phyloP scores from a whole-genome alignment of 1,140 invertebrate genomes.

The Drosophila albomicans region DNA sequence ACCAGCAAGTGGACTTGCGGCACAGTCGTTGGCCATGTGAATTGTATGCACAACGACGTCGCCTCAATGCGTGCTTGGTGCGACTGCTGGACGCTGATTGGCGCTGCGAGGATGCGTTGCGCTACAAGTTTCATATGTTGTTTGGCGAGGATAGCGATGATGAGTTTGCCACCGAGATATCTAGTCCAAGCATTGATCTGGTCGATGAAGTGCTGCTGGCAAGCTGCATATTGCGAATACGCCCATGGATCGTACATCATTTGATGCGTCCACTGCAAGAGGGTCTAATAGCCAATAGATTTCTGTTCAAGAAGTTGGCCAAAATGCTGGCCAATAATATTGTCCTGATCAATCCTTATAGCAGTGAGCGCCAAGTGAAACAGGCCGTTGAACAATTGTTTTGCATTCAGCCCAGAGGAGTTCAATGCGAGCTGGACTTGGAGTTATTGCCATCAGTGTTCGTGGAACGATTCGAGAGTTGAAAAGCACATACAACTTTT shows the following conservation, averaged over 20 bases:
- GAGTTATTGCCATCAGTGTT: slow-evolving; percentile 46
- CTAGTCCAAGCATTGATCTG: slow-evolving; percentile 77
- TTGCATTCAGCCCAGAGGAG: slow-evolving; percentile 58
- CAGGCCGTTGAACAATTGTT: slow-evolving; percentile 67
- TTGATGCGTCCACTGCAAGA: slow-evolving; percentile 76
- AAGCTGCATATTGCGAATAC: slow-evolving; percentile 77
- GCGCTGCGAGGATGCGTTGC: slow-evolving; percentile 66
- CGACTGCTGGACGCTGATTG: slow-evolving; percentile 69
- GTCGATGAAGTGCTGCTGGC: slow-evolving; percentile 70
- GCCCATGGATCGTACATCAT: slow-evolving; percentile 78
- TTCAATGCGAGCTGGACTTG: slow-evolving; percentile 59
- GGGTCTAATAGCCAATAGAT: slow-evolving; percentile 77
- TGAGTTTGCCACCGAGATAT: slow-evolving; percentile 69
- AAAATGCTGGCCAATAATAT: slow-evolving; percentile 69
- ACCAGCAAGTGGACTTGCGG: slow-evolving; percentile 50
- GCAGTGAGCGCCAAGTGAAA: slow-evolving; percentile 69
- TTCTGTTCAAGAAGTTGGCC: slow-evolving; percentile 79
- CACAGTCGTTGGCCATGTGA: slow-evolving; percentile 83
- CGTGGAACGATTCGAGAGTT: slow-evolving; percentile 23
- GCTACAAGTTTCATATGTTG: slow-evolving; percentile 61
- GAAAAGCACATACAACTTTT: not conserved
- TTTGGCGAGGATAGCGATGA: slow-evolving; percentile 82
- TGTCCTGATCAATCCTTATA: slow-evolving; percentile 77
- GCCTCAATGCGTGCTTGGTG: slow-evolving; percentile 58
- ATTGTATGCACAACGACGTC: slow-evolving; percentile 69